phyloP scores from a whole-genome alignment of 2,797 vertebrate genomes.

The Phrynocephalus forsythii region DNA sequence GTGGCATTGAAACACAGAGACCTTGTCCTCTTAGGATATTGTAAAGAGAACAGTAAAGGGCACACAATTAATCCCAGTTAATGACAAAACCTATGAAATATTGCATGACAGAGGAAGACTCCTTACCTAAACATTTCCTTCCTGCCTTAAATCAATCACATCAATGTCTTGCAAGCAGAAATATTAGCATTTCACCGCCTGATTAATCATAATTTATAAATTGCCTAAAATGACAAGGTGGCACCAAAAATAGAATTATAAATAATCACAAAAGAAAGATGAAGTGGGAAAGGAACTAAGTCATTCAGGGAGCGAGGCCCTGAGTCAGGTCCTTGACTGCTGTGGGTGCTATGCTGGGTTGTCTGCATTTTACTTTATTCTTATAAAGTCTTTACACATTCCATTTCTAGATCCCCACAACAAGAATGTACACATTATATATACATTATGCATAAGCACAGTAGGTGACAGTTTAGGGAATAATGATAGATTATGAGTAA shows the following conservation, averaged over 20 bases:
- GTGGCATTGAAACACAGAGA: constrained; percentile 53
- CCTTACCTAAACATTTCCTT: not conserved
- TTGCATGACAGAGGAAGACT: not conserved
- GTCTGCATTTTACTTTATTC: not conserved
- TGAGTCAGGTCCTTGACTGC: not conserved
- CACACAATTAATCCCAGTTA: constrained; percentile 44
- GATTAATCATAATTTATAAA: not conserved
- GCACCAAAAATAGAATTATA: constrained; percentile 10
- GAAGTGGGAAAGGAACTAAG: not conserved
- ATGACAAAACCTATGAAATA: constrained; percentile 48
- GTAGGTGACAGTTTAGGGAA: too few species aligned
- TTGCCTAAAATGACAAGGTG: not conserved
- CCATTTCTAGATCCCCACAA: not conserved
- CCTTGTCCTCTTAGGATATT: constrained; percentile 46
- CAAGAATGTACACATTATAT: not conserved
- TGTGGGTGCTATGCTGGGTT: not conserved
- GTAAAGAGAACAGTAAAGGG: constrained; percentile 55
- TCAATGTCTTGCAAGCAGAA: not conserved
- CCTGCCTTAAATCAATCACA: constrained; percentile 17
- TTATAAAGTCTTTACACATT: not conserved
- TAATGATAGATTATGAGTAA: too few species aligned
- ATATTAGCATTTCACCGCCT: constrained; percentile 3
- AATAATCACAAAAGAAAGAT: not conserved
- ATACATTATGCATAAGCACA: too few species aligned
- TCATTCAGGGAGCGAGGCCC: not conserved